Percentiles rank a stretch among this genome's conserved stretches.
phyloP scores from a whole-genome alignment of 2,113 vertebrate species.

The Chaetops frenatus region DNA sequence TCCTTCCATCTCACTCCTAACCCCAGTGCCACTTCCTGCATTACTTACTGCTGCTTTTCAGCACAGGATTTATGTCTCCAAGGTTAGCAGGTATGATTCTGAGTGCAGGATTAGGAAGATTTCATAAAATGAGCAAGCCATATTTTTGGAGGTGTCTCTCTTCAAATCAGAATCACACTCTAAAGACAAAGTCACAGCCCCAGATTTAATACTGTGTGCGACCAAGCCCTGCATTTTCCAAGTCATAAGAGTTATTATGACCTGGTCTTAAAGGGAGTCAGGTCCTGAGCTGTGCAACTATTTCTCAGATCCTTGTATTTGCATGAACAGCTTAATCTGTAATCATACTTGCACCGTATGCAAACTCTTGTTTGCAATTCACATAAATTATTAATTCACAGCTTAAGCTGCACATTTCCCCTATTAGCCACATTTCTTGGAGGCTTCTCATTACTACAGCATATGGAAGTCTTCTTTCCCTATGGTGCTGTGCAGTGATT shows the following conservation, averaged over 20 bases:
- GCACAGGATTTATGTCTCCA: not conserved
- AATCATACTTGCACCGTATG: constrained; percentile 15
- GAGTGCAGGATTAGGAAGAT: not conserved
- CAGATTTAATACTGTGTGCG: not conserved
- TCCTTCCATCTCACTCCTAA: not conserved
- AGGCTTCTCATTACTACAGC: constrained; percentile 56
- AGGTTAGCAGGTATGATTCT: not conserved
- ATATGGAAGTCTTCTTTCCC: constrained; percentile 60
- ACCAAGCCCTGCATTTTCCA: not conserved
- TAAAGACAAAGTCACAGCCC: not conserved
- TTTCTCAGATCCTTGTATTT: constrained; percentile 42
- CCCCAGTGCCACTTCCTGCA: not conserved
- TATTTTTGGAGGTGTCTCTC: not conserved
- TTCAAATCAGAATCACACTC: not conserved
- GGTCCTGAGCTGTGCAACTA: not conserved
- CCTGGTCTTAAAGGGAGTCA: not conserved
- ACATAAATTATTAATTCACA: constrained; percentile 45
- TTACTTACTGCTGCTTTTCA: not conserved
- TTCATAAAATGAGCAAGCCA: not conserved
- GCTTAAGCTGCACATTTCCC: constrained; percentile 4
- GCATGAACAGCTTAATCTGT: constrained; percentile 22
- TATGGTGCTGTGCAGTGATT: not conserved
- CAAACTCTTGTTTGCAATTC: constrained; percentile 28
- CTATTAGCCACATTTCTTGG: constrained; percentile 56
- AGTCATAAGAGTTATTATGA: not conserved